Evolutionary conservation across 2,113 vertebrate genomes (phyloP), one percentile per base, ranked within the genome.

Genomic region (Regulus satrapa): DNA sequence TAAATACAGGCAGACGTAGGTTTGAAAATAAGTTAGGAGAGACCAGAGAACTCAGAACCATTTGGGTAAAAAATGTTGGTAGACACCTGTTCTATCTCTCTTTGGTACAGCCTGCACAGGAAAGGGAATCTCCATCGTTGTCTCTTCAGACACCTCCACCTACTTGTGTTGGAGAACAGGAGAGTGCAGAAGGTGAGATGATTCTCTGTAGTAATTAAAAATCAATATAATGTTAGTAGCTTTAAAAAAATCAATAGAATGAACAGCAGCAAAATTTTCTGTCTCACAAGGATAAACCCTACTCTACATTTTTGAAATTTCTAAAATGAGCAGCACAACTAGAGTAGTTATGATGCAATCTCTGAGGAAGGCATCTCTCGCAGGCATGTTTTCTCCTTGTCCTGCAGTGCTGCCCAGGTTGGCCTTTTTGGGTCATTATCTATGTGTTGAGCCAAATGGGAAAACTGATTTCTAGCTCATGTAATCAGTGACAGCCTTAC

Each of bases 301-400:
- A 0, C 20, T 49, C 51, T 51, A 14, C 12, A 13, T 52, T 84
- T 84, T 76, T 31, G 34, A 74, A 73, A 56, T 24, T 45, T 54
- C 19, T 17, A 29, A 62, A 79, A 34, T 55, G 46, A 75, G 6
- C 49, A n/a, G 32, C 17, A 25, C 34, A 31, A 14, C 41, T 52
- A 31, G 17, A 16, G 14, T 59, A 6, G 31, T 68, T 52, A 59
- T 5, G 21, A 43, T 46, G 6, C 48, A 41, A 2, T 48, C n/a
- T 77, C 29, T 45, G 38, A 74, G 38, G 59, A 73, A 38, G 32
- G 1, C 16, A 1, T 5, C 21, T 51, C 21, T 43, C 1, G 0
- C 24, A 17, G 48, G 34, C 21, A 9, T 0, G 0, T 62, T 56
- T 52, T 52, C 23, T 24, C 14, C 18, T 45, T 48, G 25, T 14